Evolutionary conservation across 1,140 invertebrate genomes (phyloP), one percentile per base, ranked within the genome.

Genomic region (Diorhabda carinulata): DNA sequence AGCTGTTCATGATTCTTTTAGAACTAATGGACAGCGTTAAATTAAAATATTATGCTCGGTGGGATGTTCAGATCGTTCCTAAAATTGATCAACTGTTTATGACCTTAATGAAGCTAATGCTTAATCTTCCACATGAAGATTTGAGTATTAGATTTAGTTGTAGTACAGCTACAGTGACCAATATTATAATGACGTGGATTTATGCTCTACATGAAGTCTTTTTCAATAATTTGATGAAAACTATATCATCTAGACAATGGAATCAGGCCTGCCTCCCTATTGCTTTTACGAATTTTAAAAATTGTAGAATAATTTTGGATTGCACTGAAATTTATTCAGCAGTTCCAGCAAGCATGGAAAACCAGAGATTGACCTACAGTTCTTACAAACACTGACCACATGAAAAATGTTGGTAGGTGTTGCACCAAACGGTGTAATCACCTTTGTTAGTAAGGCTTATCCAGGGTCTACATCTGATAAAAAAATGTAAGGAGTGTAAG

Each of bases 121-220:
- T 62, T 47, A 74, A 76, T 69, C 45, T 74, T 9, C 71, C 65
- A 9, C 47, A 74, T 67, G 64, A 65, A 59, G 72, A 73, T 72
- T 72, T 69, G 52, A 64, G 63, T 9, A 10, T 66, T 10, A 63
- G 71, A 70, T 76, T 74, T 66, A 67, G 43, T 67, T 58, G 45
- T n/a, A 57, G 0, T 25, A 25, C 25, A 25, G 1, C 25, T 25
- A 25, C 25, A 25, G 25, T 25, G 25, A 25, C 25, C 6, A 72
- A 76, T 70, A 68, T 76, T 61, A 43, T 76, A 43, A 72, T 74
- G 57, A 74, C 74, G 61, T 76, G 25, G 72, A 66, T 74, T 4
- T 64, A 72, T 72, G 69, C 58, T 47, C 52, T 76, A 61, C 74
- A 76, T 72, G 62, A 68, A 68, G 56, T 72, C 41, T 10, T 76